Conservation (phyloP, 2,113 vertebrate genomes). For the Rhea americana region DNA sequence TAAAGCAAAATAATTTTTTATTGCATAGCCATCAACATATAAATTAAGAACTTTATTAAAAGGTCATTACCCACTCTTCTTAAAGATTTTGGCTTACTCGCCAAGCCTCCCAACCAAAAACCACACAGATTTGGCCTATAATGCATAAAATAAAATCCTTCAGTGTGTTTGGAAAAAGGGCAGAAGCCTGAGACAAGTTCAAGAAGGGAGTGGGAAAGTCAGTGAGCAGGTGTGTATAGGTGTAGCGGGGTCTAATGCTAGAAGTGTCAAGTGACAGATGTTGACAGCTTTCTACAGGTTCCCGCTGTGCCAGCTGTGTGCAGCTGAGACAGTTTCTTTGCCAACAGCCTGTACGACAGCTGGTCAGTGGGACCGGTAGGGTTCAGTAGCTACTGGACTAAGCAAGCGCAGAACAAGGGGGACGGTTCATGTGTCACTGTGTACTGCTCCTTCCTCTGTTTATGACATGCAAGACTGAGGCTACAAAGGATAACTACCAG, state of each 20-base stretch:
- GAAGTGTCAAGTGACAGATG: neutral
- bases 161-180: neutral
- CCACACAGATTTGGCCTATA: neutral
- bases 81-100: conserved; percentile 32
- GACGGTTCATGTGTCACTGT: neutral
- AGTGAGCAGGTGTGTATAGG: neutral
- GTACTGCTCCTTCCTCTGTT: neutral
- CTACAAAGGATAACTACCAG: neutral
- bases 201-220: neutral
- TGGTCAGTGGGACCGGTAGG: neutral
- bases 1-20: conserved; percentile 25
- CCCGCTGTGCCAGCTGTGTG: neutral
- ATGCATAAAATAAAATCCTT: neutral
- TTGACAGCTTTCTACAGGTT: neutral
- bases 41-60: conserved; percentile 36
- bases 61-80: conserved; percentile 43
- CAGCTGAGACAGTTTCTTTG: neutral
- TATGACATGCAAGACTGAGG: neutral
- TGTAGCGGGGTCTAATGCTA: neutral
- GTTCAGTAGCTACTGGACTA: neutral
- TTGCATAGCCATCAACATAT: conserved; percentile 46
- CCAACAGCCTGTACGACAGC: neutral
- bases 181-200: neutral
- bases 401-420: neutral
- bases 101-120: conserved; percentile 36